Evolutionary conservation across 1,140 invertebrate species (phyloP), one percentile per base, ranked within the genome.

Genomic region (Apis florea): DNA sequence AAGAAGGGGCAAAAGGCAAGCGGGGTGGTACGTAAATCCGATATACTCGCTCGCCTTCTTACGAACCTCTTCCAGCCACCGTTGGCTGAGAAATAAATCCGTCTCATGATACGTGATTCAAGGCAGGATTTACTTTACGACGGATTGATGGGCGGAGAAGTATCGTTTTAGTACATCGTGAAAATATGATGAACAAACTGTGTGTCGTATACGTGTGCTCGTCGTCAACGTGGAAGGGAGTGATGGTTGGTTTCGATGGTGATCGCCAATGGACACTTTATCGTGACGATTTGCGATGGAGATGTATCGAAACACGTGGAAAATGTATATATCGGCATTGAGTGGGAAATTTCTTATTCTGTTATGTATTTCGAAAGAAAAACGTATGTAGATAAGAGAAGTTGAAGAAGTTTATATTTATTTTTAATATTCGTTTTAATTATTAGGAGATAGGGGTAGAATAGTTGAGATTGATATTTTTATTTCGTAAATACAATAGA

Each of bases 1-100:
- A 86, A 84, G 88, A 61, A 69, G 61, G 61, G 82, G 67, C 81
- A 79, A 84, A 78, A 86, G 73, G 82, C 75, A 85, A 84, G 85
- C 80, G 26, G 84, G 84, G 88, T 81, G 86, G 88, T 90, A 89
- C 86, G 90, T 88, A 90, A 91, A 91, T 91, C 89, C 89, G 90
- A 90, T 91, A 91, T 90, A 90, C 90, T 90, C 90, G 84, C 87
- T 89, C 86, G 84, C 81, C 90, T 83, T 85, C 89, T 89, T 88
- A 79, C 83, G 84, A 89, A 84, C 73, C 81, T 89, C 84, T 88
- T 81, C 85, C 81, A 17, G 59, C 74, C 73, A 86, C 76, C 83
- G 85, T 70, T 70, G 15, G 68, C 76, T 69, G 84, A 80, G 82
- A 85, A 90, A 90, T 90, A 91, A 90, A 90, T 90, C 90, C 88